Conservation (phyloP, 2,113 vertebrate genomes). For the Progne subis region DNA sequence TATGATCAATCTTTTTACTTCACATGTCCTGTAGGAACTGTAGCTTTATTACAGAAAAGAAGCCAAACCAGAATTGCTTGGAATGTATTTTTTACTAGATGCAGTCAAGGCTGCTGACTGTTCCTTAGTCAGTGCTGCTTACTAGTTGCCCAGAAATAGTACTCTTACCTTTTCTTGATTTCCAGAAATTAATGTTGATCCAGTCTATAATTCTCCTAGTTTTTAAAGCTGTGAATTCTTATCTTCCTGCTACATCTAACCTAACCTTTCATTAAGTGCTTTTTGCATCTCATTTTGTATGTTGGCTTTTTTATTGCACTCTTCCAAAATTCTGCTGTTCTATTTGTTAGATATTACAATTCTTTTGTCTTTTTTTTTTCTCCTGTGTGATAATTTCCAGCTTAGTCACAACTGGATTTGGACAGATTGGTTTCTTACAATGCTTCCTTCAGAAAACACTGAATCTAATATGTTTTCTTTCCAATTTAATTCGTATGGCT, state of each 20-base stretch:
- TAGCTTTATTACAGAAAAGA: not conserved
- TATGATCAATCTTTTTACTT: not conserved
- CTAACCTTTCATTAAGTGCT: not conserved
- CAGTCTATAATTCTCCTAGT: not conserved
- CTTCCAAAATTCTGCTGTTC: not conserved
- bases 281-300: not conserved
- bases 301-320: not conserved
- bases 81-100: not conserved
- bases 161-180: not conserved
- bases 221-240: not conserved
- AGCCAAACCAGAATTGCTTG: not conserved
- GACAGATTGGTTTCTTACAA: not conserved
- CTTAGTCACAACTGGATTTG: not conserved
- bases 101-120: not conserved
- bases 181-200: not conserved
- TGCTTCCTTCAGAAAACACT: not conserved
- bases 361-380: not conserved
- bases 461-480: not conserved
- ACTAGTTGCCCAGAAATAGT: not conserved
- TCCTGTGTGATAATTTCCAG: not conserved
- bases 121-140: not conserved
- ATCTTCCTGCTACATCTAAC: not conserved
- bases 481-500: accelerated
- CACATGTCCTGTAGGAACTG: accelerated
- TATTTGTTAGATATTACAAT: not conserved